These are phyloP conservation scores for Scolopax rusticola DNA, from an alignment of 2,797 vertebrate genomes.

Conservation along the genomic window DNA sequence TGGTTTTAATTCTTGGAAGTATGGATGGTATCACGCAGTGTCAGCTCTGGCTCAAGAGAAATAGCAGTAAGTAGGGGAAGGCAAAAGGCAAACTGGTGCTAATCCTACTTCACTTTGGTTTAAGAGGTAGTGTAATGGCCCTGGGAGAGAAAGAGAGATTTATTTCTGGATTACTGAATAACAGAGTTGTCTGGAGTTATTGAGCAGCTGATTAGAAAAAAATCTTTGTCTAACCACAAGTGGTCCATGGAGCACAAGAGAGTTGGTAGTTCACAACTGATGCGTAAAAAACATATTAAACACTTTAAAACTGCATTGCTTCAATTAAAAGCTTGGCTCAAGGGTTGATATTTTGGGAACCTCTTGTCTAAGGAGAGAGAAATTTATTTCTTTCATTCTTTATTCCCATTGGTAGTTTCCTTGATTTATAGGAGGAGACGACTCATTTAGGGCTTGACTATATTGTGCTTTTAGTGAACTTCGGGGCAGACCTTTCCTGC, in stretches of 20 bases:
- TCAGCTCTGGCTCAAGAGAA: not conserved
- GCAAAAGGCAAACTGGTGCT: slow-evolving; percentile 21
- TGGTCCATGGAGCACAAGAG: not conserved
- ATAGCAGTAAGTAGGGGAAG: not conserved
- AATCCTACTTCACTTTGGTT: slow-evolving; percentile 35
- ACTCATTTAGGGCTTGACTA: not conserved
- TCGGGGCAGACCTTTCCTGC: not conserved
- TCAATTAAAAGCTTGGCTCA: slow-evolving; percentile 1
- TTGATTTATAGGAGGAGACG: slow-evolving; percentile 15
- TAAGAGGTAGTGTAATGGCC: slow-evolving; percentile 40
- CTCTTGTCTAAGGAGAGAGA: not conserved
- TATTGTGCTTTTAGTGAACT: not conserved
- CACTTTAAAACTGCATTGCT: not conserved
- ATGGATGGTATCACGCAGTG: not conserved
- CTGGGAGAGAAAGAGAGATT: not conserved
- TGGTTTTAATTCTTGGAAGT: not conserved
- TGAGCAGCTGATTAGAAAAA: slow-evolving; percentile 31
- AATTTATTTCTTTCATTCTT: not conserved
- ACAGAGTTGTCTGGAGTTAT: slow-evolving; percentile 23
- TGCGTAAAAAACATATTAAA: not conserved
- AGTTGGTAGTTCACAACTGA: not conserved
- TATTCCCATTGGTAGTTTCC: not conserved
- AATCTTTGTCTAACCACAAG: slow-evolving; percentile 27
- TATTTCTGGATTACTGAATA: slow-evolving; percentile 55
- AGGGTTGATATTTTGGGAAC: not conserved